Conservation (phyloP, 37 sponge, comb jelly and placozoan genomes). For the Hexactinellida sp. region DNA sequence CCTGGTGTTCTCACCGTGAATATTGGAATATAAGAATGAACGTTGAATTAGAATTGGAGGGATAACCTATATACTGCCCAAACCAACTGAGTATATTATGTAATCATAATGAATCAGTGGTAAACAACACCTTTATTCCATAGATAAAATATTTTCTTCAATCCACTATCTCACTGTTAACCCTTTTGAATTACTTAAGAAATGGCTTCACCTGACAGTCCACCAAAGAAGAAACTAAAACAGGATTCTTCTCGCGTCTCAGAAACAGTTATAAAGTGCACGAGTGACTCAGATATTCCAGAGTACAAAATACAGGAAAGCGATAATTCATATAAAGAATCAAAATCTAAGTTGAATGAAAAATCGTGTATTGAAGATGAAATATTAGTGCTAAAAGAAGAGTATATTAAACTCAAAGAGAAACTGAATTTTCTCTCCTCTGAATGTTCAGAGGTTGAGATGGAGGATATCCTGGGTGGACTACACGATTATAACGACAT, state of each 20-base stretch:
- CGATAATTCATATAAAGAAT: too few relatives aligned
- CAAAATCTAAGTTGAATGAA: not conserved
- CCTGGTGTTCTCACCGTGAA: too few relatives aligned
- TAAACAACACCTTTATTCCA: too few relatives aligned
- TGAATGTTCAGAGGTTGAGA: conserved; percentile 47
- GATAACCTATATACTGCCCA: too few relatives aligned
- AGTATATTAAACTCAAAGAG: conserved; percentile 17
- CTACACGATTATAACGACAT: conserved; percentile 88
- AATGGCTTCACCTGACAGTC: not conserved
- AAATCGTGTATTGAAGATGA: not conserved
- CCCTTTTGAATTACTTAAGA: too few relatives aligned
- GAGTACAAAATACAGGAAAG: not conserved
- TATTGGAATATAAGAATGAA: too few relatives aligned
- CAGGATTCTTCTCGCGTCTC: not conserved
- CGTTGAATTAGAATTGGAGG: too few relatives aligned
- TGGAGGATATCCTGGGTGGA: conserved; percentile 49
- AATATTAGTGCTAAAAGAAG: not conserved
- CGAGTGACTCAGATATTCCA: not conserved
- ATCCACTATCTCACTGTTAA: too few relatives aligned
- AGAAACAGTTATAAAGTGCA: not conserved
- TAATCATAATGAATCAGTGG: too few relatives aligned
- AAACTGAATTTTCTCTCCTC: conserved; percentile 23
- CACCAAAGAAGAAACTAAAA: not conserved
- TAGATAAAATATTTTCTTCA: too few relatives aligned
- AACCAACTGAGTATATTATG: too few relatives aligned